Evolutionary conservation across 1,140 invertebrate species (phyloP), one percentile per base, ranked within the genome.

Genomic region (Manduca sexta): DNA sequence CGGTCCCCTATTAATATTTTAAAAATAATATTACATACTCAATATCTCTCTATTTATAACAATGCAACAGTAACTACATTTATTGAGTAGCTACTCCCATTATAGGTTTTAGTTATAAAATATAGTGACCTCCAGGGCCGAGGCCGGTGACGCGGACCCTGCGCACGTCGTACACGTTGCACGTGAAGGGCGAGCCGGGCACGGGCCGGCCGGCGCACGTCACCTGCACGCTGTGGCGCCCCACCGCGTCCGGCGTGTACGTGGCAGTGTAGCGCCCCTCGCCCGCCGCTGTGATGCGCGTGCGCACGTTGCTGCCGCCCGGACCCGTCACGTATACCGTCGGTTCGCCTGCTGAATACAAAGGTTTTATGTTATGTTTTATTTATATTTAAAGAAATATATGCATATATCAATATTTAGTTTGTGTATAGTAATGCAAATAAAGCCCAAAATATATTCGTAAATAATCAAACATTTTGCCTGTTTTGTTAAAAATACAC

Each of bases 111-210:
- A n/a, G n/a, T n/a, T n/a, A 26, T 26, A 26, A 3, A 26, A 26
- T 26, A 26, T n/a, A 52, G 58, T 48, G 38, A 84, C 81, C 78
- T 53, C 78, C 78, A 51, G 78, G 70, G 12, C 88, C 91, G 42
- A 93, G 79, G 7, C 94, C 94, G 13, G 92, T 91, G 6, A 97
- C 93, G 60, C 91, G 89, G 1, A 97, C 95, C 66, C 94, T 92
- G 4, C 91, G 92, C 0, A 97, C 95, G 77, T 97, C 95, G 56
- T 97, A 97, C 29, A 96, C 94, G 71, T 97, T 97, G 79, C 95
- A 97, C 21, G 92, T 93, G 77, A 97, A 97, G 0, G 96, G 95
- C n/a, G 95, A 97, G 0, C 95, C 95, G 54, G 92, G 92, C 0
- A 98, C 92, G 37, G 93, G 92, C 60, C 95, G 91, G 15, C 92